Conservation (phyloP, 2,113 vertebrate genomes). For the Chionodraco myersi region DNA sequence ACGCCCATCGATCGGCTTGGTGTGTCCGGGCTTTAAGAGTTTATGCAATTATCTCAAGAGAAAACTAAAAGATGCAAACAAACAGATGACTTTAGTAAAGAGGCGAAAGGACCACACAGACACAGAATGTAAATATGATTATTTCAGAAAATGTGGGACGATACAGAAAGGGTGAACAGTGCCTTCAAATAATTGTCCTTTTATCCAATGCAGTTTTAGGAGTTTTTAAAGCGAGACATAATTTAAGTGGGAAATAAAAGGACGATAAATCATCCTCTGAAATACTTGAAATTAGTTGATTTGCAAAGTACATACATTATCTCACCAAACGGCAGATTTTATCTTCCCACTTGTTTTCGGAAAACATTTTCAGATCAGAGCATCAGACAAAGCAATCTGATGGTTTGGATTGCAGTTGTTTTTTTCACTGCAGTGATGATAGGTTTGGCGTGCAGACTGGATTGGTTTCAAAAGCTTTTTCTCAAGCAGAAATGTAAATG, state of each 20-base stretch:
- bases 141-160: background rate
- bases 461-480: slow-evolving; percentile 20
- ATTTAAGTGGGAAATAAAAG: background rate
- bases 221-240: slow-evolving; percentile 7
- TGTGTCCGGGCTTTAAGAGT: too few species aligned
- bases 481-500: slow-evolving; percentile 11
- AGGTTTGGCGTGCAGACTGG: slow-evolving; percentile 12
- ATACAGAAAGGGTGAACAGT: background rate
- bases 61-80: background rate
- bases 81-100: background rate
- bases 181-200: slow-evolving; percentile 12
- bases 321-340: background rate
- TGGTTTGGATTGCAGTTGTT: background rate
- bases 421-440: slow-evolving; percentile 13
- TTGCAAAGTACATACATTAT: slow-evolving; percentile 9
- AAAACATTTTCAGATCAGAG: slow-evolving; percentile 11
- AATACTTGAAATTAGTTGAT: slow-evolving; percentile 20
- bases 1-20: too few species aligned
- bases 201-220: slow-evolving; percentile 20
- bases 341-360: slow-evolving; percentile 10
- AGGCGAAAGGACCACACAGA: background rate
- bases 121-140: background rate
- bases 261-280: background rate
- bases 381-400: slow-evolving; percentile 4
- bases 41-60: too few species aligned